phyloP scores from a whole-genome alignment of 1,140 invertebrate species.

The Orius insidiosus region DNA sequence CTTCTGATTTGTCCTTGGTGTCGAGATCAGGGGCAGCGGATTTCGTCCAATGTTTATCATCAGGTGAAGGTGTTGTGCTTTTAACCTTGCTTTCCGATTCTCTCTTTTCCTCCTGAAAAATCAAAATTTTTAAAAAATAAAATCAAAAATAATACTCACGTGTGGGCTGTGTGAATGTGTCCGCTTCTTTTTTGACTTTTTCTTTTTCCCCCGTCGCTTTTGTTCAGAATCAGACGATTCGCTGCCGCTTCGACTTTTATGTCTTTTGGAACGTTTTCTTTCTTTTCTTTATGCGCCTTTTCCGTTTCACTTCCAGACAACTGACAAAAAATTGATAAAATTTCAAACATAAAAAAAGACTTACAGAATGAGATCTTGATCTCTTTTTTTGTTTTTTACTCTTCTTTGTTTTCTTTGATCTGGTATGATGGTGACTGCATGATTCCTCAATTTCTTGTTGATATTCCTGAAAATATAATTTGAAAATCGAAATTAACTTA shows the following conservation, averaged over 20 bases:
- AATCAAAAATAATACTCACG: background rate
- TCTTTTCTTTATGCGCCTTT: constrained; percentile 31
- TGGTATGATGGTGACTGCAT: constrained; percentile 85
- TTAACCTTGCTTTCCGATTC: constrained; percentile 1
- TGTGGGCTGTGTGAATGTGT: constrained; percentile 25
- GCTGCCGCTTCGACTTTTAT: constrained; percentile 33
- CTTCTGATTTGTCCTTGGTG: constrained; percentile 31
- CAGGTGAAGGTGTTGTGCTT: constrained; percentile 3
- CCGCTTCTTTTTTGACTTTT: constrained; percentile 44
- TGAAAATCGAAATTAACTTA: background rate
- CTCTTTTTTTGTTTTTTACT: constrained; percentile 43
- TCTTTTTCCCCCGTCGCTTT: constrained; percentile 36
- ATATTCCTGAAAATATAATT: constrained; percentile 42
- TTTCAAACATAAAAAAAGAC: constrained; percentile 14
- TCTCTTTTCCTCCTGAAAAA: constrained; percentile 5
- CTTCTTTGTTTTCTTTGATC: constrained; percentile 53
- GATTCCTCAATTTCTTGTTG: constrained; percentile 79
- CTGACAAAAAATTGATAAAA: constrained; percentile 18
- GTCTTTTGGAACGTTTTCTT: constrained; percentile 28
- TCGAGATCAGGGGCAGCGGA: constrained; percentile 19
- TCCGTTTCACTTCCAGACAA: constrained; percentile 29
- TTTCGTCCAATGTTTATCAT: constrained; percentile 9
- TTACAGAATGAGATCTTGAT: constrained; percentile 29
- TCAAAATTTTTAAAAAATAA: background rate
- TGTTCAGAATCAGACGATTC: constrained; percentile 35